These are phyloP conservation scores for Patella ulyssiponensis DNA, from an alignment of 2,888 invertebrate species.

Conservation along the genomic window DNA sequence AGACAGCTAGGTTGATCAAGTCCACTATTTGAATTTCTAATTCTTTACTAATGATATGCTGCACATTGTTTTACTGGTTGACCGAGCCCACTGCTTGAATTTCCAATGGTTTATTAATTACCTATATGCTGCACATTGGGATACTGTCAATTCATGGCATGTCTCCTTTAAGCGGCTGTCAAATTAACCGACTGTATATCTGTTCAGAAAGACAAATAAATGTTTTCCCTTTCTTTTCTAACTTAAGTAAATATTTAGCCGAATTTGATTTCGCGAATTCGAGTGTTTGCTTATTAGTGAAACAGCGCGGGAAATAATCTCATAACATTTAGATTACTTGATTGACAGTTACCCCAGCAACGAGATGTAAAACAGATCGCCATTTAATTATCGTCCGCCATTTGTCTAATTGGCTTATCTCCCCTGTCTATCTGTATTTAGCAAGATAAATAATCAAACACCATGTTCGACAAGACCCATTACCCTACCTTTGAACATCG, in stretches of 20 bases:
- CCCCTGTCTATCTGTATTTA: constrained; percentile 1
- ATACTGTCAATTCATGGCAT: too few species aligned
- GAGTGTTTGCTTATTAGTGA: constrained; percentile 9
- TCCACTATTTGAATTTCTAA: too few species aligned
- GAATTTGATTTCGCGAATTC: constrained; percentile 11
- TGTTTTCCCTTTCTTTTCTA: background rate
- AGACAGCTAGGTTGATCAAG: too few species aligned
- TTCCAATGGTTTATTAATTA: too few species aligned
- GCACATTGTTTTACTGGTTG: too few species aligned
- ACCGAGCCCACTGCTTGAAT: too few species aligned
- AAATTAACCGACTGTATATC: too few species aligned
- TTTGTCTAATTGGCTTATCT: constrained; percentile 10
- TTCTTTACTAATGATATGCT: too few species aligned
- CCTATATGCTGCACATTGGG: too few species aligned
- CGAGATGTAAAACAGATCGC: constrained; percentile 11
- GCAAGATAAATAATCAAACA: constrained; percentile 11
- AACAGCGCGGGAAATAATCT: background rate
- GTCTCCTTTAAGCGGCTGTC: too few species aligned
- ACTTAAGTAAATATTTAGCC: constrained; percentile 7
- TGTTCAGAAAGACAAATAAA: background rate
- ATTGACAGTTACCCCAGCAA: constrained; percentile 12
- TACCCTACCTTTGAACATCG: too few species aligned
- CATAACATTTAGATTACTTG: constrained; percentile 11
- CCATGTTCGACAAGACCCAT: too few species aligned
- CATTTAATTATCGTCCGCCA: constrained; percentile 3